phyloP scores from a whole-genome alignment of 2,113 vertebrate genomes.

The Tamias sibiricus region DNA sequence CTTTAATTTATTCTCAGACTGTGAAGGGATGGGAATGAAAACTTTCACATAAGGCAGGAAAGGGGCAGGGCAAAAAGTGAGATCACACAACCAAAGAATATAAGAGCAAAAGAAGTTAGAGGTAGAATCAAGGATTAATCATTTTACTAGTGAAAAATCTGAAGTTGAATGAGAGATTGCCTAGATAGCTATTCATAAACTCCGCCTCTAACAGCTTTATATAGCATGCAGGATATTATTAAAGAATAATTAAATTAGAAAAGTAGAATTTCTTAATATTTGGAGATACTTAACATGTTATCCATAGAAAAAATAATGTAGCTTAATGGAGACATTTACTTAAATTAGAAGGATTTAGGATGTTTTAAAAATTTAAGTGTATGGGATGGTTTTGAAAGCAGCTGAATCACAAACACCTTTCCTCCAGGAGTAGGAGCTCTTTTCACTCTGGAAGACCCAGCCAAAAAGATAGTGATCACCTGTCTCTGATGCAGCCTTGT shows the following conservation, averaged over 20 bases:
- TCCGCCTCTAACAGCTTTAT: neutral
- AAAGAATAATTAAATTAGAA: neutral
- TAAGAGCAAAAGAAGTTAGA: neutral
- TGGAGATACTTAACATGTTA: neutral
- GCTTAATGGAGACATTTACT: neutral
- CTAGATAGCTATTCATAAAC: neutral
- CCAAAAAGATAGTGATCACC: neutral
- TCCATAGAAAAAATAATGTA: neutral
- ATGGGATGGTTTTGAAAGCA: neutral
- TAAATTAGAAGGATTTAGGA: neutral
- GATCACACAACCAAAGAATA: neutral
- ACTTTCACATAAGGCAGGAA: neutral
- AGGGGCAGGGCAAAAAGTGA: neutral
- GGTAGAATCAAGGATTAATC: neutral
- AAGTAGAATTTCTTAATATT: neutral
- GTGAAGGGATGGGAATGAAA: neutral
- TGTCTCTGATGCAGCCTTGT: neutral
- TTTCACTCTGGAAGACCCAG: neutral
- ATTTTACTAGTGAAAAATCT: neutral
- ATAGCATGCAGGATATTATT: neutral
- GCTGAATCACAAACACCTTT: neutral
- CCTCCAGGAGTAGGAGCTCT: neutral
- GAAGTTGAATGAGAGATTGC: neutral
- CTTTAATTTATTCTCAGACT: neutral
- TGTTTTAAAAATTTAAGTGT: constrained; percentile 9